These are phyloP conservation scores for Acrobasis repandana DNA, from an alignment of 2,888 invertebrate species.

Conservation along the genomic window DNA sequence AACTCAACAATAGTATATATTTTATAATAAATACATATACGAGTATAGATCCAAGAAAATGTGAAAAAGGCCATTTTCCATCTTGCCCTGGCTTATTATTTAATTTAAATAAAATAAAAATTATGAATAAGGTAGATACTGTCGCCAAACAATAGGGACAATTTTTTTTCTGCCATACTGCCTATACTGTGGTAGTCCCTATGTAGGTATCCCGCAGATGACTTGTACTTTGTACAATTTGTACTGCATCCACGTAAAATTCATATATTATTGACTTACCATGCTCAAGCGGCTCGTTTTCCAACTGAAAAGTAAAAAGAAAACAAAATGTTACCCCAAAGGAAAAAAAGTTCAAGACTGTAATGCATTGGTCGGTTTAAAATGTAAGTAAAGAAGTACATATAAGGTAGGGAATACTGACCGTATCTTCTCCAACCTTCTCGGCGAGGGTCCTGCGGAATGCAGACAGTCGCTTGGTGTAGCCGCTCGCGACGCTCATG, in stretches of 20 bases:
- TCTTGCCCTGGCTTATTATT: too few relatives aligned
- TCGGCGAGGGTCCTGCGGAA: constrained; percentile 61
- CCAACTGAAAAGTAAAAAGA: constrained; percentile 55
- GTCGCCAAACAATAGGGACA: too few relatives aligned
- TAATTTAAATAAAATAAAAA: too few relatives aligned
- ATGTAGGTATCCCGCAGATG: too few relatives aligned
- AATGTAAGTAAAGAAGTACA: constrained; percentile 20
- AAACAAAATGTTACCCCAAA: constrained; percentile 14
- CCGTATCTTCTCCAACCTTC: constrained; percentile 61
- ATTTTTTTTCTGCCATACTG: too few relatives aligned
- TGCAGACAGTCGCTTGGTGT: constrained; percentile 57
- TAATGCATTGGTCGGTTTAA: not conserved
- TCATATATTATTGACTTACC: constrained; percentile 44
- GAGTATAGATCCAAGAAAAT: too few relatives aligned
- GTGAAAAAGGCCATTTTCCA: too few relatives aligned
- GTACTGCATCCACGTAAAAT: not conserved
- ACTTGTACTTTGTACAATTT: not conserved
- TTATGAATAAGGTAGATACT: too few relatives aligned
- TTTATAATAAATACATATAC: too few relatives aligned
- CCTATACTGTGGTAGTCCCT: too few relatives aligned
- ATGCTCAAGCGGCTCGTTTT: constrained; percentile 59
- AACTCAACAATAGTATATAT: too few relatives aligned
- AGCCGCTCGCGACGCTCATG: constrained; percentile 63
- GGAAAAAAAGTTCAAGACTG: too few relatives aligned
- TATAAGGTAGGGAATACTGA: constrained; percentile 42